A percentile compares a stretch with the other conserved stretches of the same genome.
Evolutionary conservation across 2,113 vertebrate species (phyloP).

Genomic region (Platysteira castanea): DNA sequence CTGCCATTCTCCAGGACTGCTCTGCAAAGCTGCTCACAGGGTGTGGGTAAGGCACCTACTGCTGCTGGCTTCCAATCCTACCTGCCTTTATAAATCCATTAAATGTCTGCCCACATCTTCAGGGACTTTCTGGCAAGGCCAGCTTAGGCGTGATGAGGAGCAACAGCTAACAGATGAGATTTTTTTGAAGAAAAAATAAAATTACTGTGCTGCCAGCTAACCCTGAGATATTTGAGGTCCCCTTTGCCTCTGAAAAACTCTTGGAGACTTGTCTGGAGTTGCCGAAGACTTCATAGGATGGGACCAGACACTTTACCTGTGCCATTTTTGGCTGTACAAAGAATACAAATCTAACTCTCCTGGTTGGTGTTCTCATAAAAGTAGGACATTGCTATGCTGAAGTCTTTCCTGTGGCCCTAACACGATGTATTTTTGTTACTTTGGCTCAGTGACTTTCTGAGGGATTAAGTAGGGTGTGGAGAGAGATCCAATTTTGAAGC

Average conservation of each 20-base stretch:
- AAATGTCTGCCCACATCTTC: not conserved
- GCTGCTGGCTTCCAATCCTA: not conserved
- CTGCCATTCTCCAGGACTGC: not conserved
- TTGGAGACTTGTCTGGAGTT: not conserved
- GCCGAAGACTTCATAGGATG: not conserved
- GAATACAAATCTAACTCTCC: not conserved
- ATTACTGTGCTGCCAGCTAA: not conserved
- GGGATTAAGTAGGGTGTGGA: not conserved
- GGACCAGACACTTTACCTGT: not conserved
- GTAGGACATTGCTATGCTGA: not conserved
- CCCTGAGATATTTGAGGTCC: not conserved
- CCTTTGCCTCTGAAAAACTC: not conserved
- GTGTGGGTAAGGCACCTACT: not conserved
- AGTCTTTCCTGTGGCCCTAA: not conserved
- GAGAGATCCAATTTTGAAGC: not conserved
- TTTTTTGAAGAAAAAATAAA: not conserved
- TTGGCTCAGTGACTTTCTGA: not conserved
- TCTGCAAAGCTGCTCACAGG: not conserved
- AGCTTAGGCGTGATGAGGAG: not conserved
- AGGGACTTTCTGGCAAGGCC: not conserved
- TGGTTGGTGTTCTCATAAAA: not conserved
- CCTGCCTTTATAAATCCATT: not conserved
- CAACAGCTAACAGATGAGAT: not conserved
- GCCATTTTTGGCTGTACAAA: not conserved
- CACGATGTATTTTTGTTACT: not conserved